Percentiles rank a stretch among this genome's conserved stretches.
These are phyloP conservation scores for Lamellibrachia columna DNA, from an alignment of 2,888 invertebrate genomes.

Conservation along the genomic window DNA sequence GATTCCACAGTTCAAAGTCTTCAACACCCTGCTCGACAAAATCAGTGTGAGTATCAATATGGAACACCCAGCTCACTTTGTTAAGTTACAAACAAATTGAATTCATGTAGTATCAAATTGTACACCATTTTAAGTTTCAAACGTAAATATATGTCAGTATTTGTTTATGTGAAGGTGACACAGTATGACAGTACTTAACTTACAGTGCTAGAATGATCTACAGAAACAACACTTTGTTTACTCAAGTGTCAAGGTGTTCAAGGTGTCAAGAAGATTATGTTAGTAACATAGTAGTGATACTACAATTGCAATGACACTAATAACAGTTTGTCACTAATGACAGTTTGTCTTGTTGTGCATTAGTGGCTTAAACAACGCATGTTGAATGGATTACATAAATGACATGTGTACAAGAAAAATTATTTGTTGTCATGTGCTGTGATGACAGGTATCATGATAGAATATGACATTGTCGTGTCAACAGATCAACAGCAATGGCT, in stretches of 20 bases:
- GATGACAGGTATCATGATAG: background rate
- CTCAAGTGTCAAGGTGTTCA: too few species aligned
- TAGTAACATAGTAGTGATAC: too few species aligned
- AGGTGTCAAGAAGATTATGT: too few species aligned
- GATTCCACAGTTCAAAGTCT: constrained; percentile 21
- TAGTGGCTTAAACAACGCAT: background rate
- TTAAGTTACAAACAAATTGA: background rate
- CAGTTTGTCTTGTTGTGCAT: background rate
- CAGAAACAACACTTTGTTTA: too few species aligned
- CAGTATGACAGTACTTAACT: too few species aligned
- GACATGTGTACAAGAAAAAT: background rate
- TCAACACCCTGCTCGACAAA: background rate
- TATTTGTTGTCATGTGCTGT: background rate
- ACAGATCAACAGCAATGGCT: constrained; percentile 20
- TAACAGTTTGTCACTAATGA: too few species aligned
- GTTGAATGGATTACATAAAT: background rate
- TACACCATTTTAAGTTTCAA: background rate
- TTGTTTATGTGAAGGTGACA: too few species aligned
- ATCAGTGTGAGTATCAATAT: background rate
- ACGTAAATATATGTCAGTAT: too few species aligned
- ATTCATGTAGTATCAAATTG: background rate
- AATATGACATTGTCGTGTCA: background rate
- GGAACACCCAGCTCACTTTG: background rate
- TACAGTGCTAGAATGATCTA: too few species aligned
- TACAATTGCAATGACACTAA: too few species aligned